A percentile compares a stretch with the other conserved stretches of the same genome.
phyloP scores from a whole-genome alignment of 2,113 vertebrate species.

The Lagenorhynchus albirostris region DNA sequence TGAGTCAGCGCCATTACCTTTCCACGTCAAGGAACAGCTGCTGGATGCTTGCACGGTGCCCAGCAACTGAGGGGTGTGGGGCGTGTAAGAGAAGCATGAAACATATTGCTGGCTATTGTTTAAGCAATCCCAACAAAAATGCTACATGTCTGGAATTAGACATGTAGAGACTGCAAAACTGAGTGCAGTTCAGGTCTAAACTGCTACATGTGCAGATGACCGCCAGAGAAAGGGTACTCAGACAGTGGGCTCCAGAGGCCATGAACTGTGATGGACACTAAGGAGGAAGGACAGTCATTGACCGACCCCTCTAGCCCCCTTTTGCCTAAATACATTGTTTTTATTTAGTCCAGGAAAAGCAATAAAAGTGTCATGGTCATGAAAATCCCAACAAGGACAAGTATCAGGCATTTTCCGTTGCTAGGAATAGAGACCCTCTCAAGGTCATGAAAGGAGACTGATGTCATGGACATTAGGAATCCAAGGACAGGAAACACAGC shows the following conservation, averaged over 20 bases:
- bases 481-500: neutral
- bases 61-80: neutral
- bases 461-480: neutral
- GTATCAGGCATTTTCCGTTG: neutral
- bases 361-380: neutral
- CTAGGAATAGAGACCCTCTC: neutral
- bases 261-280: neutral
- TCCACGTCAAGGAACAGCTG: neutral
- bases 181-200: neutral
- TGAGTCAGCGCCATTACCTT: neutral
- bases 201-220: neutral
- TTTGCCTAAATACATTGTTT: neutral
- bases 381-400: neutral
- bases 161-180: neutral
- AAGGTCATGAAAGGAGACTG: neutral
- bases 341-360: neutral
- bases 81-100: neutral
- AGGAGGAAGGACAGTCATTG: neutral
- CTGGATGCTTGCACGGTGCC: neutral
- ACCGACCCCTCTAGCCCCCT: neutral
- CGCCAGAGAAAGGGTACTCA: neutral
- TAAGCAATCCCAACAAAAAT: neutral
- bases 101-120: neutral
- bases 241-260: neutral
- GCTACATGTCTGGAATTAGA: neutral